Evolutionary conservation across 2,113 vertebrate genomes (phyloP), one percentile per base, ranked within the genome.

Genomic region (Poecile atricapillus): DNA sequence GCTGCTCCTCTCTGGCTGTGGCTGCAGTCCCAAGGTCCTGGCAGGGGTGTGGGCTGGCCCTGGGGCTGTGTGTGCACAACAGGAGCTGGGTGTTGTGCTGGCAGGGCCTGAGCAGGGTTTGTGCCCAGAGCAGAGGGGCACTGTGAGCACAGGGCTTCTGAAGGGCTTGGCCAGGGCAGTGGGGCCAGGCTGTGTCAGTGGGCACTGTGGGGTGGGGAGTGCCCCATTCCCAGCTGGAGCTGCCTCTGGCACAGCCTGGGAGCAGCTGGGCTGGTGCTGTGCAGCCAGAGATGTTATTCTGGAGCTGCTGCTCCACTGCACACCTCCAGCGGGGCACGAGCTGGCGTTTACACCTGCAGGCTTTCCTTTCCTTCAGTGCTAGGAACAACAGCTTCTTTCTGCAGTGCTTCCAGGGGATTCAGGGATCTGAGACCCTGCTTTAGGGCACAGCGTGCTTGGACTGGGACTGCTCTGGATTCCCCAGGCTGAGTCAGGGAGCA

Each of bases 31-130:
- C 18, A 2, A 3, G 68, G 44, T 30, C 9, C 3, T 14, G 28
- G 21, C 18, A 31, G 30, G 58, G 47, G 5, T 1, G 23, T 2
- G 6, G 30, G 28, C 55, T 69, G 53, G 25, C 21, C 27, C 64
- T 59, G 4, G 0, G 39, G 69, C 80, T 2, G 1, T 4, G 28
- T 44, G 39, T 37, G 4, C 11, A 41, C 13, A 35, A 0, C 2
- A 15, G 65, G 30, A 65, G 37, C 56, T 28, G 20, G 52, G 41
- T 5, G 0, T 2, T 47, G 56, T 47, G 41, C 41, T 20, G 81
- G 5, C 6, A 0, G 2, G 9, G 46, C 21, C 63, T 47, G 6
- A 1, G 30, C 46, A 22, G 30, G 6, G 14, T 1, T 25, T 44
- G 43, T 59, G 11, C 17, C 3, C 13, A 3, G 62, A 21, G 15